These are phyloP conservation scores for Hozukius guyotensis DNA, from an alignment of 2,797 vertebrate species.

Conservation along the genomic window DNA sequence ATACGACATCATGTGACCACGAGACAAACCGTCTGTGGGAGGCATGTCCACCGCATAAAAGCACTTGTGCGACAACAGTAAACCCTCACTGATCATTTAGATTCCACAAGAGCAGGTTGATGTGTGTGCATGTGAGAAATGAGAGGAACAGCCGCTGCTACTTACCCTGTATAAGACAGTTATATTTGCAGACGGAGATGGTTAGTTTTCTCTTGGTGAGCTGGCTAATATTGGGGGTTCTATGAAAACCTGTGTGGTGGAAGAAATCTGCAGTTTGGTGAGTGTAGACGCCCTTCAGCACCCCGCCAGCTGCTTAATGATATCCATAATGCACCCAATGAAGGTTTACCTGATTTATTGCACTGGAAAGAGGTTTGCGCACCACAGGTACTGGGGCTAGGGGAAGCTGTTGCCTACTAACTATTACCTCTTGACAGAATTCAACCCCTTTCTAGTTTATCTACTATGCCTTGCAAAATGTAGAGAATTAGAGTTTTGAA, in stretches of 20 bases:
- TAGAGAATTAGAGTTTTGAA: not conserved
- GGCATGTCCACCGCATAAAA: not conserved
- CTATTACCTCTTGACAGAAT: not conserved
- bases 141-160: not conserved
- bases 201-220: not conserved
- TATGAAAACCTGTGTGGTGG: constrained; percentile 14
- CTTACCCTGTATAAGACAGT: not conserved
- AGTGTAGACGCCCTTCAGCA: not conserved
- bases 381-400: not conserved
- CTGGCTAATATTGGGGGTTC: not conserved
- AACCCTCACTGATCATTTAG: not conserved
- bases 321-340: not conserved
- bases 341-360: not conserved
- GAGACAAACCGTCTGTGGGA: not conserved
- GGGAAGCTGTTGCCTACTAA: not conserved
- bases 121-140: not conserved
- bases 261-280: constrained; percentile 2
- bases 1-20: not conserved
- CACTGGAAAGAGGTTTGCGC: not conserved
- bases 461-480: not conserved
- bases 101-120: not conserved
- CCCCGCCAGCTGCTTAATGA: constrained; percentile 25
- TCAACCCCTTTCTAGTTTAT: not conserved
- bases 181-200: not conserved
- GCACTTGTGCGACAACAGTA: not conserved